Percentiles rank a stretch among this genome's conserved stretches.
These are phyloP conservation scores for Aleiodes alternator DNA, from an alignment of 2,888 invertebrate species.

Conservation along the genomic window DNA sequence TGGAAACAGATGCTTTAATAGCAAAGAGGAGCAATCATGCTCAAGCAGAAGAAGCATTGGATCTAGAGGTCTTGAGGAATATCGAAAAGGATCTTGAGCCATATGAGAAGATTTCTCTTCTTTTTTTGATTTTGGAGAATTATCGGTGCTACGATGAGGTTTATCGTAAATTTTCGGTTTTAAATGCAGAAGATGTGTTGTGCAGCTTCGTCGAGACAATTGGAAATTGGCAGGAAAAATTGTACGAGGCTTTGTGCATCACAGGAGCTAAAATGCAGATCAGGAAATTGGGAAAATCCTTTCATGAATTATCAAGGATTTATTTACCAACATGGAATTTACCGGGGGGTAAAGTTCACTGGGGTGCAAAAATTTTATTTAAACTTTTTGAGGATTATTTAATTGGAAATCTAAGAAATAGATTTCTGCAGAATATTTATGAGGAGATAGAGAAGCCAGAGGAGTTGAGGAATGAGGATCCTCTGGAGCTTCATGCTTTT, in stretches of 20 bases:
- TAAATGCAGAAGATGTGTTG: background rate
- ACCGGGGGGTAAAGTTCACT: conserved; percentile 21
- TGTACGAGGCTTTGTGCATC: conserved; percentile 41
- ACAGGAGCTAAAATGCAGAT: conserved; percentile 8
- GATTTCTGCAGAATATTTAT: conserved; percentile 28
- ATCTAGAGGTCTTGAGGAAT: background rate
- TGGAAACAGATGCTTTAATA: conserved; percentile 17
- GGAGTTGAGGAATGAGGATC: background rate
- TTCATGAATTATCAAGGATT: conserved; percentile 21
- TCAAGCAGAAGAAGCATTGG: background rate
- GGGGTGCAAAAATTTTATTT: conserved; percentile 35
- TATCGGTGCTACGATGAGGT: conserved; percentile 6
- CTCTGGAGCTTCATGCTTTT: conserved; percentile 38
- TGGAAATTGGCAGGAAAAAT: conserved; percentile 37
- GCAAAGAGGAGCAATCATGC: too few species aligned
- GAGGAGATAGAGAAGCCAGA: conserved; percentile 10
- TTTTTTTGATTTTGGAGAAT: conserved; percentile 36
- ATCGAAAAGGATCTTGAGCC: conserved; percentile 28
- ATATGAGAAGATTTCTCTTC: conserved; percentile 35
- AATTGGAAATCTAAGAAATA: background rate
- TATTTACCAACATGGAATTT: background rate
- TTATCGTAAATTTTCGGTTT: background rate
- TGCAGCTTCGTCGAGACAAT: conserved; percentile 22
- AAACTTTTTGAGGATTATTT: conserved; percentile 38
- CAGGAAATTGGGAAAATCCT: conserved; percentile 15